Evolutionary conservation across 2,113 vertebrate species (phyloP).

Genomic region (Ranitomeya variabilis): DNA sequence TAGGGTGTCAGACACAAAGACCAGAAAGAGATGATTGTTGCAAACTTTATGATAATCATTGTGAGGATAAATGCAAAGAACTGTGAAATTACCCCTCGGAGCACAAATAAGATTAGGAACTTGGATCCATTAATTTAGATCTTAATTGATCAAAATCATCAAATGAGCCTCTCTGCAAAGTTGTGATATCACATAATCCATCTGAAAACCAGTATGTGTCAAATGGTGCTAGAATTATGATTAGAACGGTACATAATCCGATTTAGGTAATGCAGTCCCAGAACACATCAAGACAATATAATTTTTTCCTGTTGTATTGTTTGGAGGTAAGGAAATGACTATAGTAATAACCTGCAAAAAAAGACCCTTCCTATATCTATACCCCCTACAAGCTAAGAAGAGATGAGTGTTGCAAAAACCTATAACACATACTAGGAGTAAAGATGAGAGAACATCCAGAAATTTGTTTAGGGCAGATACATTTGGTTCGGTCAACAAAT

Average conservation of each 20-base stretch:
- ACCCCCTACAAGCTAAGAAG: neutral
- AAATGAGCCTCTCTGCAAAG: conserved; percentile 39
- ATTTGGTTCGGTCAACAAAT: too few relatives aligned
- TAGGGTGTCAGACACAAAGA: conserved; percentile 1
- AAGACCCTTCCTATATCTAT: neutral
- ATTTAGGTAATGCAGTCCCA: conserved; percentile 26
- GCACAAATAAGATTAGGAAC: conserved; percentile 45
- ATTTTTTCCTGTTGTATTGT: neutral
- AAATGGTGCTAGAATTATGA: neutral
- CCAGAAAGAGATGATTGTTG: conserved; percentile 11
- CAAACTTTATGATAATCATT: conserved; percentile 28
- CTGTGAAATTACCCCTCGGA: conserved; percentile 37
- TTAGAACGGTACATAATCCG: conserved; percentile 26
- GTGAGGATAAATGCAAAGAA: conserved; percentile 26
- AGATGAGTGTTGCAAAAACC: neutral
- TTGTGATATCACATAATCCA: conserved; percentile 47
- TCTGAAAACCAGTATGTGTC: conserved; percentile 22
- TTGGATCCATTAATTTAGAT: conserved; percentile 32
- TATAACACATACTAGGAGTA: too few relatives aligned
- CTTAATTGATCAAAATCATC: conserved; percentile 44
- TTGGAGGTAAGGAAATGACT: neutral
- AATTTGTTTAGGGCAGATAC: too few relatives aligned
- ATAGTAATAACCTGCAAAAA: neutral
- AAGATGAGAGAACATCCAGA: too few relatives aligned
- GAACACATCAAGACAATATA: neutral